Evolutionary conservation across 2,888 invertebrate genomes (phyloP), one percentile per base, ranked within the genome.

Genomic region (Leptinotarsa tumamoca): DNA sequence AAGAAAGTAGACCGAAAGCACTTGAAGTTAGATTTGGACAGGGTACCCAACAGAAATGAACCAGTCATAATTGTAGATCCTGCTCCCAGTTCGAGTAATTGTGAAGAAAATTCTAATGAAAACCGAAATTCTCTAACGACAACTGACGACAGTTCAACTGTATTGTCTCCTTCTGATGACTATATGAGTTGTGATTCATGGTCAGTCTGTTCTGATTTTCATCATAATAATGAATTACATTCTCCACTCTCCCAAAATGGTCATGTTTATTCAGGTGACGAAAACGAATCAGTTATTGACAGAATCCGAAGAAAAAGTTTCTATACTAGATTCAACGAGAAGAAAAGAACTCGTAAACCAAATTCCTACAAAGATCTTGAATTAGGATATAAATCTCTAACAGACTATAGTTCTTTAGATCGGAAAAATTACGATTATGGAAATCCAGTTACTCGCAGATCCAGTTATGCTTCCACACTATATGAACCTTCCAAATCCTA

Each of bases 301-400:
- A 91, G 97, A 83, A 97, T 97, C 83, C 91, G 95, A 82, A 91
- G 97, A 51, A 96, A 96, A 87, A 96, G 96, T 87, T 97, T 96
- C 89, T 97, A 96, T 86, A 93, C 95, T 17, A 91, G 96, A 69
- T 97, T 97, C 86, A 96, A 97, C 86, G 95, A 96, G 85, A 93
- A 95, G 86, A 94, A 94, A 83, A 92, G 92, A 80, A 90, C 92
- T 76, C 90, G 94, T 79, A 93, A 93, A 84, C 93, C 93, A 83
- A 93, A 91, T 82, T 89, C 94, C 80, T 88, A 87, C 76, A 84
- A 84, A 76, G 88, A 88, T 82, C 80, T 87, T 72, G 87, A 88
- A 80, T 82, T 87, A 61, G 75, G 77, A 21, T 80, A 80, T 58
- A 80, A 78, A 69, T 77, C 79, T 27, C 79, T 79, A 15, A 75